phyloP scores from a whole-genome alignment of 2,797 vertebrate genomes.

The Tachyglossus aculeatus region DNA sequence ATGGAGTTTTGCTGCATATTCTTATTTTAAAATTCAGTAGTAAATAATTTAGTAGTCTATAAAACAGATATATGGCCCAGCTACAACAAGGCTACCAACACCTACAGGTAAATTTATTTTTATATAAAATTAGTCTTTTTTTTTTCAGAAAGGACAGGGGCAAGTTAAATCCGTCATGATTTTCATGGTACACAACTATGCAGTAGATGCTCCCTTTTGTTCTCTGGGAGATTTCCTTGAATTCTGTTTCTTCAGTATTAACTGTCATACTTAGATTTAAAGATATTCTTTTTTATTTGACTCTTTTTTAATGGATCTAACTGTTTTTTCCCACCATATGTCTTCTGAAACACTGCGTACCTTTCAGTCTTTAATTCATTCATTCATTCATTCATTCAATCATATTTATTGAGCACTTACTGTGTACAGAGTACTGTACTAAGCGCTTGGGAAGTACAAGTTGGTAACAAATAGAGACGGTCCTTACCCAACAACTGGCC shows the following conservation, averaged over 20 bases:
- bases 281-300: too few relatives aligned
- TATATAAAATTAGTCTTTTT: not conserved
- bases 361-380: too few relatives aligned
- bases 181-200: constrained; percentile 48
- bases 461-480: too few relatives aligned
- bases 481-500: too few relatives aligned
- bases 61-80: constrained; percentile 62
- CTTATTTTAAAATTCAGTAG: constrained; percentile 69
- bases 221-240: constrained; percentile 13
- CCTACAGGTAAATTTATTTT: constrained; percentile 33
- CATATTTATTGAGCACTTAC: too few relatives aligned
- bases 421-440: too few relatives aligned
- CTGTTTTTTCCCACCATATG: too few relatives aligned
- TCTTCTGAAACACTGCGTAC: too few relatives aligned
- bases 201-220: constrained; percentile 23
- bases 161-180: not conserved
- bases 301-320: too few relatives aligned
- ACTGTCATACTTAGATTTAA: constrained; percentile 42
- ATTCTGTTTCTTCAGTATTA: constrained; percentile 29
- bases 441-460: too few relatives aligned
- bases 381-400: too few relatives aligned
- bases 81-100: constrained; percentile 34
- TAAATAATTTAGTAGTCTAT: constrained; percentile 73
- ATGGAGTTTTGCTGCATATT: constrained; percentile 52
- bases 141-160: not conserved